phyloP scores from a whole-genome alignment of 2,113 vertebrate genomes.

The Aphyosemion australe region DNA sequence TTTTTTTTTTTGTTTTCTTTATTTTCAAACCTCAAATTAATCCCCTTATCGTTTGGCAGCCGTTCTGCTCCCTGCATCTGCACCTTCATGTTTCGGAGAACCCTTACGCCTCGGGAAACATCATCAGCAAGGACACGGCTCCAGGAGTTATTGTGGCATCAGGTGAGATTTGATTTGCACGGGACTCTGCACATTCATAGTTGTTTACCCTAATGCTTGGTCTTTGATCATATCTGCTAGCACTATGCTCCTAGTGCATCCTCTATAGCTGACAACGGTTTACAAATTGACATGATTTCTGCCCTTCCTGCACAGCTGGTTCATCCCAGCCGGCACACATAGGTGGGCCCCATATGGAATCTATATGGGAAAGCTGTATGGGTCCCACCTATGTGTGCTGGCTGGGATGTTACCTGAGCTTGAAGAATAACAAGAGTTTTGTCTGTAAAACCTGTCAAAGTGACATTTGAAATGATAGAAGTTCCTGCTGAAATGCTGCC shows the following conservation, averaged over 20 bases:
- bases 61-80: constrained; percentile 91
- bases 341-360: too few species aligned
- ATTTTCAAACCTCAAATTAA: constrained; percentile 16
- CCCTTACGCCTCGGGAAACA: constrained; percentile 93
- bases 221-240: constrained; percentile 13
- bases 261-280: too few species aligned
- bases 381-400: too few species aligned
- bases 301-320: constrained; percentile 19
- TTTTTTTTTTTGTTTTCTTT: background rate
- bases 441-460: background rate
- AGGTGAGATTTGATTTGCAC: constrained; percentile 78
- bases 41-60: constrained; percentile 74
- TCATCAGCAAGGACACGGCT: constrained; percentile 91
- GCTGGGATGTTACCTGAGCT: too few species aligned
- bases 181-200: constrained; percentile 18
- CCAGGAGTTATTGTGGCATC: constrained; percentile 94
- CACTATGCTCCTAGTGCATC: constrained; percentile 1
- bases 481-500: background rate
- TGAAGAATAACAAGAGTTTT: background rate
- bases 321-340: too few species aligned
- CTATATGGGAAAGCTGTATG: too few species aligned
- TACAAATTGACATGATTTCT: constrained; percentile 11
- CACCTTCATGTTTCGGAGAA: constrained; percentile 94
- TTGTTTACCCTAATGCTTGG: constrained; percentile 30
- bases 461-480: constrained; percentile 6